These are phyloP conservation scores for Troides helena DNA, from an alignment of 2,888 invertebrate species.

Conservation along the genomic window DNA sequence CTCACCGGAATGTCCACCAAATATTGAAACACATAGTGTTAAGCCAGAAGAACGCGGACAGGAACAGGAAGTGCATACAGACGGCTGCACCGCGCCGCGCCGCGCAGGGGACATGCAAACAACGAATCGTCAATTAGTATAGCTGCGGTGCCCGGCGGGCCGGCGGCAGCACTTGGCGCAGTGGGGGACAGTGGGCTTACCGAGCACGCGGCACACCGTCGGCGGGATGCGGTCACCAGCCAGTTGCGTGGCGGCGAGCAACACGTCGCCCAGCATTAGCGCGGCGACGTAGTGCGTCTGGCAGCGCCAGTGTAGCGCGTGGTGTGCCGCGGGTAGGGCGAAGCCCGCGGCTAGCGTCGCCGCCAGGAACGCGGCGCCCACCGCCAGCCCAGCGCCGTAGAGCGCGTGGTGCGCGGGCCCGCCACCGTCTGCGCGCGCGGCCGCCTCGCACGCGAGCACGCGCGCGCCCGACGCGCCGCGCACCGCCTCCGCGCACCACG, in stretches of 20 bases:
- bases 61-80: slow-evolving; percentile 92
- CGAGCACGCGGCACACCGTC: slow-evolving; percentile 83
- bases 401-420: slow-evolving; percentile 80
- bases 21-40: slow-evolving; percentile 97
- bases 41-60: slow-evolving; percentile 95
- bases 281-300: slow-evolving; percentile 93
- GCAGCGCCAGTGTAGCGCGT: slow-evolving; percentile 93
- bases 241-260: slow-evolving; percentile 89
- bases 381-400: slow-evolving; percentile 88
- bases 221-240: slow-evolving; percentile 82
- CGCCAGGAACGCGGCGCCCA: slow-evolving; percentile 90
- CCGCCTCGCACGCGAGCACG: slow-evolving; percentile 69
- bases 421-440: slow-evolving; percentile 42
- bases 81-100: slow-evolving; percentile 80
- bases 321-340: slow-evolving; percentile 89
- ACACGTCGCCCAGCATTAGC: slow-evolving; percentile 88
- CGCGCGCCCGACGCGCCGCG: slow-evolving; percentile 56
- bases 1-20: slow-evolving; percentile 95
- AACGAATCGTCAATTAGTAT: slow-evolving; percentile 26
- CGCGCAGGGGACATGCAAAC: slow-evolving; percentile 44
- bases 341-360: slow-evolving; percentile 90
- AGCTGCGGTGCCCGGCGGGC: neutral
- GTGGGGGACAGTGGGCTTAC: slow-evolving; percentile 71
- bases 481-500: slow-evolving; percentile 79
- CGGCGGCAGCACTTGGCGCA: neutral